A percentile compares a stretch with the other conserved stretches of the same genome.
Conservation (phyloP, 1,140 invertebrate genomes). For the Drosophila watanabei region DNA sequence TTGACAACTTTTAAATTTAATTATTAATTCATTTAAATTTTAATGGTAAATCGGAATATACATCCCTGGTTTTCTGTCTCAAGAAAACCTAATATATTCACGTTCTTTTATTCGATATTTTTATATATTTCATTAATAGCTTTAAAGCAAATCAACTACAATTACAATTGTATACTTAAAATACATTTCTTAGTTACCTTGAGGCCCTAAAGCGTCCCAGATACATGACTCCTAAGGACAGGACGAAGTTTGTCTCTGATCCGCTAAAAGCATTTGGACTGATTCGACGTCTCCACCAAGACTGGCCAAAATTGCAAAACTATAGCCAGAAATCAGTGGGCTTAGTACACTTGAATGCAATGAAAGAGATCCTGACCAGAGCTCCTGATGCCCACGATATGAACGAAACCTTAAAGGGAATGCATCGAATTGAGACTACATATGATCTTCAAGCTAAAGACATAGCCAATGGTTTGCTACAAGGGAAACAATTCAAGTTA, state of each 20-base stretch:
- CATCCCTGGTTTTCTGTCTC: too few species aligned
- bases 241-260: constrained; percentile 84
- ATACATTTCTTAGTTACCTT: constrained; percentile 24
- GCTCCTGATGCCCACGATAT: constrained; percentile 95
- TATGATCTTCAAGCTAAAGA: constrained; percentile 95
- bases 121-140: too few species aligned
- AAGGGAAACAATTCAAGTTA: constrained; percentile 92
- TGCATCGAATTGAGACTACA: constrained; percentile 97
- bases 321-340: constrained; percentile 30
- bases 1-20: too few species aligned
- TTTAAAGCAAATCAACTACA: too few species aligned
- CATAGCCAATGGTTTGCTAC: constrained; percentile 94
- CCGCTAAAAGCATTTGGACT: constrained; percentile 63
- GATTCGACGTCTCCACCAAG: constrained; percentile 54
- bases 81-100: too few species aligned
- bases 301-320: constrained; percentile 55
- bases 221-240: constrained; percentile 89
- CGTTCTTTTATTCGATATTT: too few species aligned
- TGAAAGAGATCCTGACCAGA: constrained; percentile 89
- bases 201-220: constrained; percentile 86
- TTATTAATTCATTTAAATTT: too few species aligned
- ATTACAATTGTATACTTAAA: neutral
- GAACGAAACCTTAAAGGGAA: constrained; percentile 94
- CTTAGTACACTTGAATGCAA: constrained; percentile 86
- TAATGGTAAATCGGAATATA: too few species aligned